A percentile compares a stretch with the other conserved stretches of the same genome.
phyloP scores from a whole-genome alignment of 2,888 invertebrate species.

The Tupiocoris notatus region DNA sequence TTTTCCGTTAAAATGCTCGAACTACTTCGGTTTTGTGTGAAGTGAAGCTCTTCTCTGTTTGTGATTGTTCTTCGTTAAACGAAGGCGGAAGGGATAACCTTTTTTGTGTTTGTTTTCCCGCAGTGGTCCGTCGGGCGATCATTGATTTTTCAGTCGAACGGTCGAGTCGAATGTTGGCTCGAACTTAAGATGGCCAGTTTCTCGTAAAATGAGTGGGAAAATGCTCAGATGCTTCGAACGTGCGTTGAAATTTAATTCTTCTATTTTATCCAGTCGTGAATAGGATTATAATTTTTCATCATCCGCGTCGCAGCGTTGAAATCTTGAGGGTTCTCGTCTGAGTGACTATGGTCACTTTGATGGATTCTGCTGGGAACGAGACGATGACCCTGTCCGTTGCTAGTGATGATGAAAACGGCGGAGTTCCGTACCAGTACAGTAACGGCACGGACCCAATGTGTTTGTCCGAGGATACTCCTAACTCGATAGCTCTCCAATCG shows the following conservation, averaged over 20 bases:
- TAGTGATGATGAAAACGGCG: slow-evolving; percentile 32
- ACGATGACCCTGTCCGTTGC: slow-evolving; percentile 32
- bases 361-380: slow-evolving; percentile 34
- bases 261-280: no score
- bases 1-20: not conserved
- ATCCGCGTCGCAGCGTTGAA: no score
- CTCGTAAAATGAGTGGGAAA: no score
- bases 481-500: not conserved
- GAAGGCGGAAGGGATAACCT: no score
- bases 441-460: slow-evolving; percentile 12
- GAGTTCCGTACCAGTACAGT: slow-evolving; percentile 7
- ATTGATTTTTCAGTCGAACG: slow-evolving; percentile 7
- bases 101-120: slow-evolving; percentile 14
- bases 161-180: not conserved
- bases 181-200: not conserved
- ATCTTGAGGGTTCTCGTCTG: no score
- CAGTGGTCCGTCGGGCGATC: not conserved
- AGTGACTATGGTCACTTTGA: no score
- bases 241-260: no score
- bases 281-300: no score
- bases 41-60: not conserved
- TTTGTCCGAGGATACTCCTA: not conserved
- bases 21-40: not conserved
- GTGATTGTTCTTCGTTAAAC: not conserved
- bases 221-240: no score